Evolutionary conservation across 2,888 invertebrate genomes (phyloP).

Genomic region (Adineta ricciae): DNA sequence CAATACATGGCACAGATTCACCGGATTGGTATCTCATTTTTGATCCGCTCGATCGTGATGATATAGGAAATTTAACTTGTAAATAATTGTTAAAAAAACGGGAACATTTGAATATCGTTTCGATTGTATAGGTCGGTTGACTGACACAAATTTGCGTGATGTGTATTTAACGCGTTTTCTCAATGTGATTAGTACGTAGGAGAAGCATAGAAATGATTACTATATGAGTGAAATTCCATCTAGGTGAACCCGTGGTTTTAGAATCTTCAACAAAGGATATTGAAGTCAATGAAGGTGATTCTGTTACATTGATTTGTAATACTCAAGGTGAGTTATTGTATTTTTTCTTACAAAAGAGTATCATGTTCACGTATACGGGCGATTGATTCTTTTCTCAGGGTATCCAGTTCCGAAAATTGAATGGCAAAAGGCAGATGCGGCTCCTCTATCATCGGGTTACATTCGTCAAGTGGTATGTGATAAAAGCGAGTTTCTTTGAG

Average conservation of each 20-base stretch:
- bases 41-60: conserved; percentile 23
- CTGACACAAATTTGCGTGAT: background rate
- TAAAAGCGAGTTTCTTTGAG: background rate
- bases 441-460: background rate
- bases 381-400: background rate
- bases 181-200: conserved; percentile 2
- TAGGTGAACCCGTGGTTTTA: conserved; percentile 8
- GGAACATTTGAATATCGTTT: background rate
- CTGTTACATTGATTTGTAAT: conserved; percentile 7
- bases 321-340: background rate
- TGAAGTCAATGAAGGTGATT: background rate
- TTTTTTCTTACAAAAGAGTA: background rate
- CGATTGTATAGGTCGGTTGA: background rate
- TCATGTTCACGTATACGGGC: no score
- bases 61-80: conserved; percentile 24
- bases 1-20: background rate
- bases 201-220: background rate
- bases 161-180: background rate
- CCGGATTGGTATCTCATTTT: conserved; percentile 1
- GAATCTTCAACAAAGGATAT: conserved; percentile 27
- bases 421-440: conserved; percentile 22
- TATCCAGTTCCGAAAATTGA: background rate
- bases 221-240: background rate
- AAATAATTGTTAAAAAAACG: background rate
- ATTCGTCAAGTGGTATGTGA: conserved; percentile 10